Conservation (phyloP, 2,113 vertebrate species). For the Brachypteracias leptosomus region DNA sequence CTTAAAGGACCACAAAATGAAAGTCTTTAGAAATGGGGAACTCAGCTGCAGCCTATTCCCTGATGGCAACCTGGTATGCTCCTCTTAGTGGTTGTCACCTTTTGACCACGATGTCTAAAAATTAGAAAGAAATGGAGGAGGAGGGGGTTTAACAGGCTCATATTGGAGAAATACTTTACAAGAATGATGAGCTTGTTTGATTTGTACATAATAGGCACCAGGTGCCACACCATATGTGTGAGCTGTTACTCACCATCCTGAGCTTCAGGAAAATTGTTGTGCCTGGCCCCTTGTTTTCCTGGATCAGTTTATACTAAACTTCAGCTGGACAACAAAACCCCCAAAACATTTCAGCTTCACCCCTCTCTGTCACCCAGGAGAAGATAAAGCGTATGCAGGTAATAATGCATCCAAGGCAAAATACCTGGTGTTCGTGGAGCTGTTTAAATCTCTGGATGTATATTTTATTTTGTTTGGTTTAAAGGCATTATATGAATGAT, state of each 20-base stretch:
- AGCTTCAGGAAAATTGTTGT: not conserved
- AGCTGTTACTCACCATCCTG: not conserved
- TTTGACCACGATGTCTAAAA: not conserved
- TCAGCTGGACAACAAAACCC: not conserved
- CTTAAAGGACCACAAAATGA: not conserved
- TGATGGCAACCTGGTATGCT: not conserved
- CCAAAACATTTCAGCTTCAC: not conserved
- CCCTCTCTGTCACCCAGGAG: not conserved
- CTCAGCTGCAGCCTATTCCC: not conserved
- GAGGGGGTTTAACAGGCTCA: not conserved
- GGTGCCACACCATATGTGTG: constrained; percentile 15
- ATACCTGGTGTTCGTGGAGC: not conserved
- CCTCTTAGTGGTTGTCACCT: not conserved
- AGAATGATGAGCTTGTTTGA: constrained; percentile 40
- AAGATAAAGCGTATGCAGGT: not conserved
- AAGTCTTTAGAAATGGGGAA: not conserved
- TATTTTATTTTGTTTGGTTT: constrained; percentile 30
- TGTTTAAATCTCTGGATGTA: not conserved
- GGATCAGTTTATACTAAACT: not conserved
- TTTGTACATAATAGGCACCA: constrained; percentile 15
- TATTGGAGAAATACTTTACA: not conserved
- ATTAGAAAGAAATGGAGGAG: not conserved
- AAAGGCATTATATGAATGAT: not conserved
- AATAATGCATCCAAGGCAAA: not conserved
- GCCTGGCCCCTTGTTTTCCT: not conserved